Evolutionary conservation across 1,140 invertebrate species (phyloP).

Genomic region (Euglossa dilemma): DNA sequence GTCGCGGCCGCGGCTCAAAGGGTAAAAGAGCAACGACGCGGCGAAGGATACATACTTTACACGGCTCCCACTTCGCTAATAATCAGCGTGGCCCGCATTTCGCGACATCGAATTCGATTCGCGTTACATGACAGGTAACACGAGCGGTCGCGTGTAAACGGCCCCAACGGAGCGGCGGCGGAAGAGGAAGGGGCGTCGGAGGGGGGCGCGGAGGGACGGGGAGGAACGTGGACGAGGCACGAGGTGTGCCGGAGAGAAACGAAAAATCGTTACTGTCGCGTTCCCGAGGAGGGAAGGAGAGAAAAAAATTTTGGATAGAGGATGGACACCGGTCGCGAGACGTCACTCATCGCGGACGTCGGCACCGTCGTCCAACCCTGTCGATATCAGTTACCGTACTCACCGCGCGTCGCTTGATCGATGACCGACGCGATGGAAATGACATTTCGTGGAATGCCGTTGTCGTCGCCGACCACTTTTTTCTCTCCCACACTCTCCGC

Average conservation of each 20-base stretch:
- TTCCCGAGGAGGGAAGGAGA: not conserved
- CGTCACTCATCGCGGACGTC: conserved; percentile 60
- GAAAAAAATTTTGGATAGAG: conserved; percentile 34
- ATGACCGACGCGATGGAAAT: conserved; percentile 67
- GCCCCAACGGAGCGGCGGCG: not conserved
- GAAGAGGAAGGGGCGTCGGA: not conserved
- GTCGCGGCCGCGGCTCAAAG: not conserved
- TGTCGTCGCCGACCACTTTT: conserved; percentile 44
- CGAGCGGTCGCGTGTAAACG: conserved; percentile 47
- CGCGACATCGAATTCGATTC: conserved; percentile 43
- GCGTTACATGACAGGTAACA: conserved; percentile 45
- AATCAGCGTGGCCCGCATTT: conserved; percentile 41
- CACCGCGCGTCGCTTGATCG: conserved; percentile 61
- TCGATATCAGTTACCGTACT: conserved; percentile 70
- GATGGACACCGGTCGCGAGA: conserved; percentile 57
- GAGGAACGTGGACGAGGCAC: not conserved
- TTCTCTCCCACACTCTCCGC: not conserved
- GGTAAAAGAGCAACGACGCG: not conserved
- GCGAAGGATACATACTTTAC: conserved; percentile 37
- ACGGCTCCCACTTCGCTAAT: conserved; percentile 46
- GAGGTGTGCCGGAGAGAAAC: conserved; percentile 33
- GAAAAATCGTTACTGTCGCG: conserved; percentile 53
- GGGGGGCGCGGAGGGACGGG: not conserved
- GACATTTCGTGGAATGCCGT: conserved; percentile 66
- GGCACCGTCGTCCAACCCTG: conserved; percentile 56